Percentiles rank a stretch among this genome's conserved stretches.
Conservation (phyloP, 2,888 invertebrate species). For the Tyria jacobaeae region DNA sequence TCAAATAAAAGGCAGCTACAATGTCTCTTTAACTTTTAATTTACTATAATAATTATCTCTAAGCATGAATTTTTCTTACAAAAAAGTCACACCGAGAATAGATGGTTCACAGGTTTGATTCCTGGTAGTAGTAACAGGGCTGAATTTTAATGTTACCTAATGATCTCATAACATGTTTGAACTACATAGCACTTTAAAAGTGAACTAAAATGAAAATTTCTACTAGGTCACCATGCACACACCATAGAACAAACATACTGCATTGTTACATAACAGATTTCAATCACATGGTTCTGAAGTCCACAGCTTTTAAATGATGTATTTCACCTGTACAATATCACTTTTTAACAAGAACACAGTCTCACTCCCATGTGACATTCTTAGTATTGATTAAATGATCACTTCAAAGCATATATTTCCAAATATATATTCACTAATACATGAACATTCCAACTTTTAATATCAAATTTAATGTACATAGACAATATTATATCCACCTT, state of each 20-base stretch:
- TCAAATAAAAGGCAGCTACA: slow-evolving; percentile 49
- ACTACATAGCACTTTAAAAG: slow-evolving; percentile 62
- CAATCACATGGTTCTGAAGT: slow-evolving; percentile 76
- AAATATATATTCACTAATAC: slow-evolving; percentile 39
- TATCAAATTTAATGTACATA: slow-evolving; percentile 31
- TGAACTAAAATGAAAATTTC: slow-evolving; percentile 57
- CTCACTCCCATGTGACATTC: slow-evolving; percentile 60
- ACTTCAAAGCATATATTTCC: slow-evolving; percentile 42
- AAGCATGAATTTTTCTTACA: slow-evolving; percentile 73
- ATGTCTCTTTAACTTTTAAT: slow-evolving; percentile 65
- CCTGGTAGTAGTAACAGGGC: slow-evolving; percentile 35
- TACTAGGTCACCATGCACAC: slow-evolving; percentile 64
- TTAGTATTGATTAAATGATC: slow-evolving; percentile 47
- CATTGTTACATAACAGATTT: slow-evolving; percentile 75
- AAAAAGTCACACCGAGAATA: slow-evolving; percentile 76
- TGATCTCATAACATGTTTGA: slow-evolving; percentile 44
- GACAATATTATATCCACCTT: slow-evolving; percentile 59
- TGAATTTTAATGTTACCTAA: slow-evolving; percentile 36
- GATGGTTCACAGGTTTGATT: slow-evolving; percentile 48
- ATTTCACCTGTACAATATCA: slow-evolving; percentile 54
- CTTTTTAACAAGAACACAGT: slow-evolving; percentile 61
- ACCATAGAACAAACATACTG: slow-evolving; percentile 63
- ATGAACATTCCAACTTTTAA: slow-evolving; percentile 37
- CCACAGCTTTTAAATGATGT: slow-evolving; percentile 63
- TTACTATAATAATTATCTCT: slow-evolving; percentile 77